Base-by-base conservation (phyloP, 2,888 invertebrate genomes). In the Dynastes maya region DNA sequence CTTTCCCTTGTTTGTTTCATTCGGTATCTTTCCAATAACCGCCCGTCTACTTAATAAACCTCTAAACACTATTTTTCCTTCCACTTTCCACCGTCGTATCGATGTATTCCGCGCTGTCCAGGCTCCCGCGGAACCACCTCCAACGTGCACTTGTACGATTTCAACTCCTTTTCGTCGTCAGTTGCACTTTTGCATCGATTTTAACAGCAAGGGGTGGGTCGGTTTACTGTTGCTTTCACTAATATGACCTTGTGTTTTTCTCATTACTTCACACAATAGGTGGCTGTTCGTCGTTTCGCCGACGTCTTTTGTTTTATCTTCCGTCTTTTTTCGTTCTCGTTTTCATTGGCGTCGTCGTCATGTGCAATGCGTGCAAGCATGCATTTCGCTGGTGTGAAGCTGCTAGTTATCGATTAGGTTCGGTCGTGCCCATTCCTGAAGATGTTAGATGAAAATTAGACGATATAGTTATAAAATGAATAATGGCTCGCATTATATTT, bases 181-280 rank as follows among this genome's bases (percentile, higher is more conserved):
- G 70, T 77, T 78, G 72, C 61, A 74, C 64, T 78, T 72, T 49
- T 64, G 63, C 71, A 78, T 78, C 78, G 78, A 78, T 78, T 78
- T 78, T 78, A 72, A 55, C 78, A 22, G 58, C 64, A 76, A 75
- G 27, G 40, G 58, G 80, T 80, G 82, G 81, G 83, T 40, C 11
- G 72, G 61, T 83, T 83, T 81, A 82, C 83, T 83, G 82, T 84
- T 83, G 81, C 83, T 84, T 84, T 84, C 83, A 82, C 80, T 82
- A 81, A 77, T 82, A 80, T 78, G 82, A 83, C 83, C 83, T 82
- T 83, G 82, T 77, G 51, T 55, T 79, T 77, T 78, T 79, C 78
- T 76, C 80, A 79, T 78, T 78, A 78, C 64, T 78, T 77, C 76
- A 68, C 76, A 68, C 68, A 76, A 76, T 76, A 68, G 76, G 67